These are phyloP conservation scores for Argentina silus DNA, from an alignment of 2,797 vertebrate species.

Conservation along the genomic window DNA sequence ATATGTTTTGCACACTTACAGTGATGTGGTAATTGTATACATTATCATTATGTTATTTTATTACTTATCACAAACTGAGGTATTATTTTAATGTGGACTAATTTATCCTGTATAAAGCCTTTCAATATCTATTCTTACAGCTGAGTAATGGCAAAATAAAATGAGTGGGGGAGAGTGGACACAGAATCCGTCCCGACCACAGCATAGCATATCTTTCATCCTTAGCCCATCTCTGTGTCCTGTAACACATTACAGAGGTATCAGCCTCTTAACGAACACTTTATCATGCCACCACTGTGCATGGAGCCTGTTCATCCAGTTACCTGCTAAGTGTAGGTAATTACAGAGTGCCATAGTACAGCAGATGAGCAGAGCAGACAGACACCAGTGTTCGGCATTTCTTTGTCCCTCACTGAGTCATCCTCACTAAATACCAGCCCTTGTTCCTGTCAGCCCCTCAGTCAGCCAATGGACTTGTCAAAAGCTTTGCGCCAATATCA, in stretches of 20 bases:
- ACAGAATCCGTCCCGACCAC: background rate
- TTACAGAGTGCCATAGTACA: slow-evolving; percentile 46
- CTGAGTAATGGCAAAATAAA: too few species aligned
- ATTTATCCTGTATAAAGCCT: too few species aligned
- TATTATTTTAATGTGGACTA: too few species aligned
- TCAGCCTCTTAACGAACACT: background rate
- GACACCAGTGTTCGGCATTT: slow-evolving; percentile 43
- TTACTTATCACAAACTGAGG: too few species aligned
- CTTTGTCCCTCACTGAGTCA: slow-evolving; percentile 61
- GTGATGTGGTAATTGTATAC: too few species aligned
- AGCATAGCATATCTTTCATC: too few species aligned
- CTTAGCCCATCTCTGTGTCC: slow-evolving; percentile 2
- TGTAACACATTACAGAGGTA: slow-evolving; percentile 19
- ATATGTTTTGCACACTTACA: too few species aligned
- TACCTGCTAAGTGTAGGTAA: slow-evolving; percentile 44
- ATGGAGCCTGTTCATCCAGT: slow-evolving; percentile 25
- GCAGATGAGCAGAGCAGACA: slow-evolving; percentile 37
- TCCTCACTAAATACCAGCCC: slow-evolving; percentile 56
- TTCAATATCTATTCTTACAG: too few species aligned
- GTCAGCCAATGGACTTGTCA: too few species aligned
- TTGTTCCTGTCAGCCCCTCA: slow-evolving; percentile 33
- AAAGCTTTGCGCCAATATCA: too few species aligned
- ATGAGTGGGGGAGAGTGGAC: background rate
- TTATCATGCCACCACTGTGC: slow-evolving; percentile 1
- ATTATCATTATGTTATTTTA: too few species aligned